phyloP scores from a whole-genome alignment of 1,140 invertebrate species.

The Leptestheria dahalacensis region DNA sequence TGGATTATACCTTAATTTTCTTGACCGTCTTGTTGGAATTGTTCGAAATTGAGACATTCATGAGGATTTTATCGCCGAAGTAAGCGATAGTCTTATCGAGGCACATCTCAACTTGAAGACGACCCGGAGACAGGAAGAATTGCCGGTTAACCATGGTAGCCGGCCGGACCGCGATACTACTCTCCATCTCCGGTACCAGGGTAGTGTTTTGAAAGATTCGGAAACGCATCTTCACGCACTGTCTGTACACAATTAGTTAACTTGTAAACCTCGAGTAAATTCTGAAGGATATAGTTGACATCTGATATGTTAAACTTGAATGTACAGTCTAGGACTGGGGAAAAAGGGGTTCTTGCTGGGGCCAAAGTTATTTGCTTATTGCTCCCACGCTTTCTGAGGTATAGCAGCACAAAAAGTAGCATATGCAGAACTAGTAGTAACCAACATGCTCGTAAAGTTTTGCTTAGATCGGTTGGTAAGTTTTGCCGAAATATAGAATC shows the following conservation, averaged over 20 bases:
- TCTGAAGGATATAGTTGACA: no score
- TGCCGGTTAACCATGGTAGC: constrained; percentile 12
- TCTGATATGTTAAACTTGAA: no score
- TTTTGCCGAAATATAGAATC: no score
- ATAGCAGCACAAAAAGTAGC: no score
- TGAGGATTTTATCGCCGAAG: constrained; percentile 14
- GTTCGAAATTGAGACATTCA: constrained; percentile 15
- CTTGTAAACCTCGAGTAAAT: background rate
- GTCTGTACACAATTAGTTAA: constrained; percentile 1
- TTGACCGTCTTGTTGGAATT: constrained; percentile 14
- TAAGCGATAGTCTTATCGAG: constrained; percentile 10
- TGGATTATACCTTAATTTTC: constrained; percentile 16
- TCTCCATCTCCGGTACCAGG: constrained; percentile 12
- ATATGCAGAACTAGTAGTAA: no score
- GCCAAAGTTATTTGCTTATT: no score
- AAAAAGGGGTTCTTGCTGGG: no score
- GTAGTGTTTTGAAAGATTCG: constrained; percentile 12
- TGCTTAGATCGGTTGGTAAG: no score
- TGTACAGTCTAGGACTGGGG: no score
- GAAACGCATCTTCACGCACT: constrained; percentile 9
- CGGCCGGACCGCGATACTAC: constrained; percentile 5
- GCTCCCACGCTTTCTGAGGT: no score
- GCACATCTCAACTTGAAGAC: constrained; percentile 15
- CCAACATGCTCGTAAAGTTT: no score
- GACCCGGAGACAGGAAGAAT: constrained; percentile 13